Base-by-base conservation (phyloP, 2,113 vertebrate genomes). In the Alethe castanea region DNA sequence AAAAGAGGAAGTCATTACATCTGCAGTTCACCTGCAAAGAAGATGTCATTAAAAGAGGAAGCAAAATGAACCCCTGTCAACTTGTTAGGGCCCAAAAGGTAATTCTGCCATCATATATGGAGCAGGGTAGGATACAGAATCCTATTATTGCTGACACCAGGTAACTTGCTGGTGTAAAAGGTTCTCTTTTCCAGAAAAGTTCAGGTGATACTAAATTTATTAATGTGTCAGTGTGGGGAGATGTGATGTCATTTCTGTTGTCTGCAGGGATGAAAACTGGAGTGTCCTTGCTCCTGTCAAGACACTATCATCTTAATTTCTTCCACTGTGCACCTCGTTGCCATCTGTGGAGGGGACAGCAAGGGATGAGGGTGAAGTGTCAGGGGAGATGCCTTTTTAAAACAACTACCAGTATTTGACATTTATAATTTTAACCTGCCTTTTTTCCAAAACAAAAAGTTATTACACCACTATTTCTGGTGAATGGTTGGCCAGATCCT, bases 161-260 rank as follows among this genome's bases (percentile, higher is more conserved):
- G 96, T 97, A 98, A 97, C 97, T 98, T 98, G 95, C 97, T 97
- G 66, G 91, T 98, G 98, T 98, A 98, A 99, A 98, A 98, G 98
- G 98, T 98, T 98, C 90, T 94, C 92, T 95, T 97, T 97, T 87
- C 97, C 97, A 98, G 98, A 98, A 98, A 99, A 99, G 98, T 99
- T 99, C 98, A 99, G 98, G 98, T 99, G 98, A 98, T 98, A 98
- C 98, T 98, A 98, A 98, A 99, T 99, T 99, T 98, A 99, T 99
- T 99, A 99, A 98, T 96, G 98, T 98, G 98, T 98, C 98, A 99
- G 96, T 98, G 97, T 98, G 98, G 98, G 96, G 95, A 95, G 97
- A 98, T 48, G 97, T 98, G 98, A 98, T 98, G 98, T 98, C 98
- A 98, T 97, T 97, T 97, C 98, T 98, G 97, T 98, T 98, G 98